Percentiles rank a stretch among this genome's conserved stretches.
These are phyloP conservation scores for Archips crataeganus DNA, from an alignment of 2,888 invertebrate genomes.

Conservation along the genomic window DNA sequence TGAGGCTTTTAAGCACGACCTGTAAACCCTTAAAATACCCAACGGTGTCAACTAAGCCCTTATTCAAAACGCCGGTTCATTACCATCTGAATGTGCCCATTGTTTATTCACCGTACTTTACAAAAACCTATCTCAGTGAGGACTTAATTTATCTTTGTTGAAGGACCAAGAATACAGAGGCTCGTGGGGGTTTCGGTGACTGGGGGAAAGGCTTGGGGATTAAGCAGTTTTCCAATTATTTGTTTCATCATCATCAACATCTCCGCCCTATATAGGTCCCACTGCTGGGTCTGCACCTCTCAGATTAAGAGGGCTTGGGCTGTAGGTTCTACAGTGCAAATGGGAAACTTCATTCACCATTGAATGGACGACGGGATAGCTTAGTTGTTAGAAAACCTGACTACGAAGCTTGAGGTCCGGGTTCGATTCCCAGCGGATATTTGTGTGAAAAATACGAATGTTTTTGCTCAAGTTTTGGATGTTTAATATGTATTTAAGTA, in stretches of 20 bases:
- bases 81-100: slow-evolving; percentile 40
- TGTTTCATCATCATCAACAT: not conserved
- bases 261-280: no score
- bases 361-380: no score
- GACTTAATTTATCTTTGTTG: slow-evolving; percentile 39
- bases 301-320: no score
- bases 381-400: no score
- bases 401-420: no score
- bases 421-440: no score
- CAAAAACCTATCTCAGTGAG: slow-evolving; percentile 37
- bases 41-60: slow-evolving; percentile 19
- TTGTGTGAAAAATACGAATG: no score
- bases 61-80: slow-evolving; percentile 34
- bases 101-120: slow-evolving; percentile 39
- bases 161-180: slow-evolving; percentile 14
- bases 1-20: not conserved
- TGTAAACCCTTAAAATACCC: not conserved
- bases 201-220: not conserved
- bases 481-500: no score
- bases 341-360: no score
- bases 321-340: no score
- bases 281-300: no score
- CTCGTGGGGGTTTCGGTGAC: slow-evolving; percentile 24
- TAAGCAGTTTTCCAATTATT: not conserved
- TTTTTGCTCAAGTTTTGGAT: no score